Percentiles rank a stretch among this genome's conserved stretches.
Conservation (phyloP, 2,888 invertebrate species). For the Cryptocheilus praepositus region DNA sequence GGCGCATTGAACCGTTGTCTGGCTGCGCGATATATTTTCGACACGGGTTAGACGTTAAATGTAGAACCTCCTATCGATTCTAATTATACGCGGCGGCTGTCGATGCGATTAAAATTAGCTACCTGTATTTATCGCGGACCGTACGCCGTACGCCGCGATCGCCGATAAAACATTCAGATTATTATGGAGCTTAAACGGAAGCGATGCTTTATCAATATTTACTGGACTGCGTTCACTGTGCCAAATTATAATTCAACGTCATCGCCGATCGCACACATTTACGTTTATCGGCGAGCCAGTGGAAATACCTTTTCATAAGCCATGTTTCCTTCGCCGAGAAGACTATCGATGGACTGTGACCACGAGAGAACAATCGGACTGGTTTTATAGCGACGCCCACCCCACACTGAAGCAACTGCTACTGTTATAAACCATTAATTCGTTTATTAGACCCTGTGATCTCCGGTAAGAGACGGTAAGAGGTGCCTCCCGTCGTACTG, state of each 20-base stretch:
- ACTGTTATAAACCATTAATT: constrained; percentile 44
- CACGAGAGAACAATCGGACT: constrained; percentile 12
- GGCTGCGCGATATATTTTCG: neutral
- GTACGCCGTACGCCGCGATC: neutral
- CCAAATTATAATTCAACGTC: neutral
- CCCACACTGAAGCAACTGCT: constrained; percentile 23
- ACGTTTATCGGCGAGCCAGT: too few relatives aligned
- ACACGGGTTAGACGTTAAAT: too few relatives aligned
- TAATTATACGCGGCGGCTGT: too few relatives aligned
- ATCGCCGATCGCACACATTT: too few relatives aligned
- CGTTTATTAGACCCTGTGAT: constrained; percentile 30
- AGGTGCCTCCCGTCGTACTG: constrained; percentile 16
- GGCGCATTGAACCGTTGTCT: constrained; percentile 20
- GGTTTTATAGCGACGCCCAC: constrained; percentile 40
- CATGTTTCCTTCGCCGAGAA: constrained; percentile 34
- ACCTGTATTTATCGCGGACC: too few relatives aligned
- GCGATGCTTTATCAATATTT: constrained; percentile 4
- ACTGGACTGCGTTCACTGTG: neutral
- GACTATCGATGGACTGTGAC: constrained; percentile 32
- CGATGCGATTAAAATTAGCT: too few relatives aligned
- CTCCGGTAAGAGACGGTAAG: constrained; percentile 23
- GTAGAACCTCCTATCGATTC: too few relatives aligned
- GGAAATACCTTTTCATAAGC: constrained; percentile 30
- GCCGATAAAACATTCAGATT: constrained; percentile 2
- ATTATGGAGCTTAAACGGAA: too few relatives aligned